A percentile compares a stretch with the other conserved stretches of the same genome.
Conservation (phyloP, 2,888 invertebrate species). For the Diadegma fenestrale region DNA sequence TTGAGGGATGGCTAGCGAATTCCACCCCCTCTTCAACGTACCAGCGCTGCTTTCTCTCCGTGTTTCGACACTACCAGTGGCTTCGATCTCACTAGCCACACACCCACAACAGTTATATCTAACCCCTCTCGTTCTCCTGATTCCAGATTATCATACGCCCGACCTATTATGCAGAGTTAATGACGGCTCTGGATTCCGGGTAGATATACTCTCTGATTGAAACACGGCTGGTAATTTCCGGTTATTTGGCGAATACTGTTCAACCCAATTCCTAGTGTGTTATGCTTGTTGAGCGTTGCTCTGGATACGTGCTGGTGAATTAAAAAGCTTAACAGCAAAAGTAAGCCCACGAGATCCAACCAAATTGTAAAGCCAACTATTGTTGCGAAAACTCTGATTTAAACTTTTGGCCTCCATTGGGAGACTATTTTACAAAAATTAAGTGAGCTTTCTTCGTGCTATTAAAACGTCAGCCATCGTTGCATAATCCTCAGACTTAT, state of each 20-base stretch:
- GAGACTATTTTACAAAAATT: not conserved
- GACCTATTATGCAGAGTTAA: constrained; percentile 76
- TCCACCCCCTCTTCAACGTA: constrained; percentile 33
- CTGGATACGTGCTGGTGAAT: constrained; percentile 40
- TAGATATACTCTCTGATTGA: constrained; percentile 75
- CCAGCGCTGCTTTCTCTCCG: constrained; percentile 19
- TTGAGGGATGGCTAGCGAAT: constrained; percentile 39
- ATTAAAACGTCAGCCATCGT: not conserved
- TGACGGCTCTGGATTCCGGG: constrained; percentile 73
- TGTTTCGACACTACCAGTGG: constrained; percentile 38
- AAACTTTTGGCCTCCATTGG: not conserved
- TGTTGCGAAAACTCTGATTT: constrained; percentile 68
- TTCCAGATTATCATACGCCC: constrained; percentile 76
- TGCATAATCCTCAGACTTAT: not conserved
- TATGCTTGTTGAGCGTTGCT: constrained; percentile 67
- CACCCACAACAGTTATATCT: constrained; percentile 25
- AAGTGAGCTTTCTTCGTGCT: not conserved
- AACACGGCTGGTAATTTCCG: constrained; percentile 80
- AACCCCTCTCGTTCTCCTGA: constrained; percentile 54
- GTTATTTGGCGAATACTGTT: constrained; percentile 76
- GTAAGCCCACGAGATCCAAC: constrained; percentile 53
- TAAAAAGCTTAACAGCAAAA: constrained; percentile 47
- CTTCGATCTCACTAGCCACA: constrained; percentile 34
- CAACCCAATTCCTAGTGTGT: constrained; percentile 73
- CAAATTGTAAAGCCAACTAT: constrained; percentile 59